Evolutionary conservation across 2,888 invertebrate genomes (phyloP), one percentile per base, ranked within the genome.

Genomic region (Drosophila mettleri): DNA sequence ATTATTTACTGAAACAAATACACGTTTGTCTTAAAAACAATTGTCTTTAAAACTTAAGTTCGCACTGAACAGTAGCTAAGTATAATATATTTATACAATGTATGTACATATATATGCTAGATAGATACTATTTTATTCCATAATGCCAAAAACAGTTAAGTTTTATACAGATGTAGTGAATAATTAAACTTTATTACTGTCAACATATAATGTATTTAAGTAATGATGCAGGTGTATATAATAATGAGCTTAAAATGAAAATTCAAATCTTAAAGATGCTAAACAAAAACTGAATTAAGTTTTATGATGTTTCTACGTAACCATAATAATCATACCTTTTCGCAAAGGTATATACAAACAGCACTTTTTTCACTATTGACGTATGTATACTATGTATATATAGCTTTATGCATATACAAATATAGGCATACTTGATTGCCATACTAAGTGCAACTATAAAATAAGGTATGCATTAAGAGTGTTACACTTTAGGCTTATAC

Each of bases 121-220:
- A 20, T 36, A 16, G 4, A 45, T 36, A 9, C 16, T 41, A 34
- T 16, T 41, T 14, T 14, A 33, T 2, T 14, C 12, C 7, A n/a
- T 12, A 31, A 39, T 41, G 8, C 14, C 22, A 39, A 24, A 31
- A 22, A 12, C 20, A 22, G 8, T 27, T 10, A 14, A 31, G 16
- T 48, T 49, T n/a, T n/a, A 49, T 36, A 12, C 20, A 29, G 18
- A 38, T 38, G 20, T n/a, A 46, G 36, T 31, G 31, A 31, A 33
- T 31, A 33, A 27, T 14, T 2, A 27, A 12, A 48, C 20, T 39
- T 22, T 39, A 65, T 16, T 38, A 38, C 45, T 31, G 18, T 46
- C 38, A 41, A 33, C 14, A 49, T 41, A 36, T 39, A 27, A 36
- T 49, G n/a, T 43, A 27, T 41, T 52, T 71, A 71, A 61, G 48